A percentile compares a stretch with the other conserved stretches of the same genome.
Evolutionary conservation across 2,113 vertebrate species (phyloP).

Genomic region (human (Homo sapiens)): GRCh38 chr9:70321001-70321500

Average conservation of each 20-base stretch:
- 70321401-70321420: too few relatives aligned
- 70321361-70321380: neutral
- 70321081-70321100: neutral
- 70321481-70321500: too few relatives aligned
- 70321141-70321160: neutral
- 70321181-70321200: neutral
- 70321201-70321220: neutral
- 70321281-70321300: neutral
- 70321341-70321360: neutral
- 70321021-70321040: neutral
- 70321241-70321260: neutral
- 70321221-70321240: neutral
- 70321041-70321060: neutral
- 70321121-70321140: neutral
- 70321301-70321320: neutral
- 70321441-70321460: too few relatives aligned
- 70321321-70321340: neutral
- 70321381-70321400: neutral
- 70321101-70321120: neutral
- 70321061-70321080: neutral
- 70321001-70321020: neutral
- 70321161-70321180: neutral
- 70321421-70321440: too few relatives aligned
- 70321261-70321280: neutral
- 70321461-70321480: too few relatives aligned